Base-by-base conservation (phyloP, 2,888 invertebrate species). In the Hirudinaria manillensis region DNA sequence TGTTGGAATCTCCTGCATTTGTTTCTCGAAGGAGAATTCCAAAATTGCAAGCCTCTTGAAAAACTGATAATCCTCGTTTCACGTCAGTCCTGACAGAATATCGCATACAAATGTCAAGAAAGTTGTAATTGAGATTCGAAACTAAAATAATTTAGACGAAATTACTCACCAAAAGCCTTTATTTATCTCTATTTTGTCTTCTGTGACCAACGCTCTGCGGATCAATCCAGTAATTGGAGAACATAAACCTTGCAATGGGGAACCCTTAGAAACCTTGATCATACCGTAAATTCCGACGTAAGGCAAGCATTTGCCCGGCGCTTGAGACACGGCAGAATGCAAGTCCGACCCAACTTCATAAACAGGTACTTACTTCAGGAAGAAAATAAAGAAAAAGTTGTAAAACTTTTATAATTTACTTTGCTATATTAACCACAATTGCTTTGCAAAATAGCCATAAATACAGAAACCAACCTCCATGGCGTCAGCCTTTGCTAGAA, bases 31-130 rank as follows among this genome's bases (percentile, higher is more conserved):
- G 3, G 72, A 72, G 19, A 74, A 94, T 85, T 70, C 89, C 89
- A 84, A 94, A 94, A 1, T 93, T 93, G 82, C 92, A 91, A 72
- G 89, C 88, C 83, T 93, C 92, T 82, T 89, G 89, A 16, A 91
- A 61, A 51, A 72, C 27, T 90, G 81, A 92, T 90, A 82, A 92
- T 91, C 77, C 89, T 78, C 91, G 89, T 56, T 91, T 90, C 81
- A 91, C 91, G 81, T 93, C 92, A 0, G 91, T 90, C 88, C 88
- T 90, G 77, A 13, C 74, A 70, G 74, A 75, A 34, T 70, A 38
- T 74, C 27, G n/a, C n/a, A n/a, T n/a, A n/a, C n/a, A n/a, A n/a
- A n/a, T 36, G n/a, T 13, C 27, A 32, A 36, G 4, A 24, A 67
- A 67, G 24, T 27, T 19, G 38, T n/a, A 68, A 68, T n/a, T 16